phyloP scores from a whole-genome alignment of 37 sponge, comb jelly and placozoan species.

The Bolinopsis microptera region DNA sequence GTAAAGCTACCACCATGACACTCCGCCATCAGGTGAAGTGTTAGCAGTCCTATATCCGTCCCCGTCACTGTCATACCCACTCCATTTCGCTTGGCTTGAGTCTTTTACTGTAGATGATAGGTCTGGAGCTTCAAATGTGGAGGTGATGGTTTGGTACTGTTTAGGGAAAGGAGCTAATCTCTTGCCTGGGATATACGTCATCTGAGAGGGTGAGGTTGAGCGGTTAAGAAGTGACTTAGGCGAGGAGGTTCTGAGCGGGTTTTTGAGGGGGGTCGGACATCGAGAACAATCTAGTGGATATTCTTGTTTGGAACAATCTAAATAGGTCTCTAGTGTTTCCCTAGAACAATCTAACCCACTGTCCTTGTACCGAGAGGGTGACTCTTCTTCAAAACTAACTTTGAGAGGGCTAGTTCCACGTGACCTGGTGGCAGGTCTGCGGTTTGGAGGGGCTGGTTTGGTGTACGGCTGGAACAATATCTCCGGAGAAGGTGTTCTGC shows the following conservation, averaged over 20 bases:
- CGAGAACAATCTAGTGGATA: neutral
- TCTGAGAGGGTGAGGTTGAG: neutral
- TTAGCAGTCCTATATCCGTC: slow-evolving; percentile 29
- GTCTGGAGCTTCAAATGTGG: no score
- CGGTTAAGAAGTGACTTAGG: neutral
- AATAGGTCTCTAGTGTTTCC: neutral
- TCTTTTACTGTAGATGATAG: neutral
- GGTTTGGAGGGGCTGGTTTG: neutral
- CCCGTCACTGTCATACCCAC: slow-evolving; percentile 58
- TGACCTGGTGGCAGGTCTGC: neutral
- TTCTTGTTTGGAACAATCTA: neutral
- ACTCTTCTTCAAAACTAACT: slow-evolving; percentile 11
- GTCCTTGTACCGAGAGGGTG: no score
- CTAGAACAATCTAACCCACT: neutral
- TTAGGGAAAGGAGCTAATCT: neutral
- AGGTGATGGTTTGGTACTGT: neutral
- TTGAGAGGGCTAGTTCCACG: slow-evolving; percentile 21
- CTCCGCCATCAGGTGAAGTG: slow-evolving; percentile 4
- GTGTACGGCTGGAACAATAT: neutral
- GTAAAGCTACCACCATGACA: neutral
- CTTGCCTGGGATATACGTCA: neutral
- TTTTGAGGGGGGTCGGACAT: neutral
- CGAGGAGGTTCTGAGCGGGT: neutral
- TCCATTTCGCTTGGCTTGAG: slow-evolving; percentile 7
- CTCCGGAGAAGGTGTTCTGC: slow-evolving; percentile 40